phyloP scores from a whole-genome alignment of 2,888 invertebrate species.

The Fissipunctia ypsillon region DNA sequence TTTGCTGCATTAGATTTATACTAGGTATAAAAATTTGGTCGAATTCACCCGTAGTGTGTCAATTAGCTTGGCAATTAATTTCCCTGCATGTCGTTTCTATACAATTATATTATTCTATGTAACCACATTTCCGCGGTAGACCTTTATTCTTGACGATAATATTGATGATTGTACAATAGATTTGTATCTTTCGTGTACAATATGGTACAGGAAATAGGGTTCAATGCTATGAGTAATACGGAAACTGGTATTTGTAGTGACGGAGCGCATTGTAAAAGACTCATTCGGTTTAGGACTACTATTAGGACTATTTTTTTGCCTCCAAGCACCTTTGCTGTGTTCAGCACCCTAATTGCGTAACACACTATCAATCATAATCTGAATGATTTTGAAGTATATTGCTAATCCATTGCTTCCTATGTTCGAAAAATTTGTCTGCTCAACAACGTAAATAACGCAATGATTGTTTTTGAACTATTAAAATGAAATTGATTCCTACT shows the following conservation, averaged over 20 bases:
- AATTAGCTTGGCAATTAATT: background rate
- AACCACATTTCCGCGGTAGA: constrained; percentile 40
- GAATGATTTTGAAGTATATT: no score
- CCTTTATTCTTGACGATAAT: constrained; percentile 47
- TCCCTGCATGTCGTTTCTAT: background rate
- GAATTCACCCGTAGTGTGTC: no score
- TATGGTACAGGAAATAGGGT: constrained; percentile 48
- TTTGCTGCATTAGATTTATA: no score
- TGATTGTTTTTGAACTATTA: no score
- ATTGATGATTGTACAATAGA: constrained; percentile 39
- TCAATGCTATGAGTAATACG: constrained; percentile 29
- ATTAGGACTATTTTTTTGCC: background rate
- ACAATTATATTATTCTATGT: background rate
- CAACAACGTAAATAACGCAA: no score
- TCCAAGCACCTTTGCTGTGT: background rate
- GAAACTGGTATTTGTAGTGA: background rate
- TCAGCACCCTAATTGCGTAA: no score
- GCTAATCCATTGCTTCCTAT: no score
- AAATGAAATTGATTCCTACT: no score
- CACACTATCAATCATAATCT: no score
- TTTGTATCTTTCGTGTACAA: constrained; percentile 34
- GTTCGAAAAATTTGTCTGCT: no score
- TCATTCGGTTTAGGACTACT: background rate
- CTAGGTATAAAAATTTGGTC: no score
- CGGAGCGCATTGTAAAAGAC: background rate